Conservation (phyloP, 2,888 invertebrate species). For the Rhamnusium bicolor region DNA sequence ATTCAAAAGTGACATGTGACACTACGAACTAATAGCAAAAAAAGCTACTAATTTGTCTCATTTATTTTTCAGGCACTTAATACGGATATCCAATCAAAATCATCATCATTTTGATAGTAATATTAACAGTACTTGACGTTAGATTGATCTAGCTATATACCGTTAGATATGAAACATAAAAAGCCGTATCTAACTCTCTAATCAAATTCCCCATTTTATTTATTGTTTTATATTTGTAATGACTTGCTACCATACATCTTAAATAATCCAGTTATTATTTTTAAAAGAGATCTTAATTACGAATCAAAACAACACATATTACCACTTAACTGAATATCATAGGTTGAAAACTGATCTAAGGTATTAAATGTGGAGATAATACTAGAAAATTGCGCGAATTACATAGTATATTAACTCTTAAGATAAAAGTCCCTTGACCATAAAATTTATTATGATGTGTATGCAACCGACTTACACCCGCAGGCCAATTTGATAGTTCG, state of each 20-base stretch:
- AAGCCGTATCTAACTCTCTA: neutral
- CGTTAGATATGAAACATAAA: slow-evolving; percentile 16
- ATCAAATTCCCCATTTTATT: slow-evolving; percentile 8
- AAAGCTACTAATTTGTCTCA: too few species aligned
- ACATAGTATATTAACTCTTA: slow-evolving; percentile 13
- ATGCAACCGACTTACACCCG: slow-evolving; percentile 32
- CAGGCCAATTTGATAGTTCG: slow-evolving; percentile 28
- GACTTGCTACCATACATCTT: neutral
- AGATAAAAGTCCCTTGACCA: slow-evolving; percentile 9
- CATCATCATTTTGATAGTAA: slow-evolving; percentile 28
- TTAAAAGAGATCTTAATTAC: neutral
- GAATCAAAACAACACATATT: neutral
- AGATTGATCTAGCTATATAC: slow-evolving; percentile 33
- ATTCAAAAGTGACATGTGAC: too few species aligned
- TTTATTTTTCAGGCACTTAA: too few species aligned
- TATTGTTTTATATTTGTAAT: slow-evolving; percentile 5
- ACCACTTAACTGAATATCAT: neutral
- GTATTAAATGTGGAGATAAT: slow-evolving; percentile 1
- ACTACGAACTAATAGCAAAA: too few species aligned
- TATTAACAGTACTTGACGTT: slow-evolving; percentile 30
- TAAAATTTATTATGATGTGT: slow-evolving; percentile 32
- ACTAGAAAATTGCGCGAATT: slow-evolving; percentile 22
- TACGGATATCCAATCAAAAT: neutral
- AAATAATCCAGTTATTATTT: neutral
- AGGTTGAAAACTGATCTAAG: neutral